Conservation (phyloP, 2,113 vertebrate genomes). For the Spilogale gracilis region DNA sequence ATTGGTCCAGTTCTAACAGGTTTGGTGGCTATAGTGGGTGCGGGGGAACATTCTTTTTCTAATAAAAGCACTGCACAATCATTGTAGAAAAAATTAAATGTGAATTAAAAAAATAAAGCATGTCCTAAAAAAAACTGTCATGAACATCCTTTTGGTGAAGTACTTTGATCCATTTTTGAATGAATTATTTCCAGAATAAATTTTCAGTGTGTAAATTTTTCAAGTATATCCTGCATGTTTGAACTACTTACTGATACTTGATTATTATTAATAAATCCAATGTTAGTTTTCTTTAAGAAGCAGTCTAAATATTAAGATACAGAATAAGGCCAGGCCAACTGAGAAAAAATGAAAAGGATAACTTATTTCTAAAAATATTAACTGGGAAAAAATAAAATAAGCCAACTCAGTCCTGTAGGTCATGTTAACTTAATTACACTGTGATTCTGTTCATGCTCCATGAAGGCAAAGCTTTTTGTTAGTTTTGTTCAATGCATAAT, state of each 20-base stretch:
- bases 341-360: not conserved
- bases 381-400: not conserved
- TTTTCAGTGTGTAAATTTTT: not conserved
- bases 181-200: constrained; percentile 14
- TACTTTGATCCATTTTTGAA: not conserved
- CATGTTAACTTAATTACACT: not conserved
- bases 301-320: not conserved
- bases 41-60: not conserved
- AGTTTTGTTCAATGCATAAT: not conserved
- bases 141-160: not conserved
- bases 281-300: not conserved
- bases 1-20: no score
- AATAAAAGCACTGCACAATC: not conserved
- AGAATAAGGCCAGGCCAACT: not conserved
- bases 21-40: no score
- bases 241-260: constrained; percentile 21
- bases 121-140: not conserved
- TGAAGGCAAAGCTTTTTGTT: not conserved
- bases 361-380: not conserved
- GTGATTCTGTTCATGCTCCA: not conserved
- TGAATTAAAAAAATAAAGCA: not conserved
- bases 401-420: not conserved
- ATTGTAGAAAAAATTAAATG: constrained; percentile 29
- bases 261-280: not conserved
- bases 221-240: not conserved